Base-by-base conservation (phyloP, 2,888 invertebrate genomes). In the Melieria crassipennis region DNA sequence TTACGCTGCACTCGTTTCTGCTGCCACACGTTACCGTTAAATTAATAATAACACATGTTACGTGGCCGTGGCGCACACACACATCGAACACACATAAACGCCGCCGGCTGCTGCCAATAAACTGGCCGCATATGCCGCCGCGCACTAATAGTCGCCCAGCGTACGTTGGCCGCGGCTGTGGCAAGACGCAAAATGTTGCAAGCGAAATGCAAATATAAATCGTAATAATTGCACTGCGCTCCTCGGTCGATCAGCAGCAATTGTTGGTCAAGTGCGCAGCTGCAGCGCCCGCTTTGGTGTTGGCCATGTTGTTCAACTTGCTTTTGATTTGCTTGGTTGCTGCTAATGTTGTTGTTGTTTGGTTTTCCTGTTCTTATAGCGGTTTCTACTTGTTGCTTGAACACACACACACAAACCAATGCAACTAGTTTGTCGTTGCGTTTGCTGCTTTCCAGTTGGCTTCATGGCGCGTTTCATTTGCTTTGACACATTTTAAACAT, bases 1-100 rank as follows among this genome's bases (percentile, higher is more conserved):
- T 77, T 16, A 16, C 16, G 16, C 16, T 16, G 16, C 16, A 2
- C 16, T 16, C 16, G 16, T 16, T 16, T 16, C 5, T 75, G 80
- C 75, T 80, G 79, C 80, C 79, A 78, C 79, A 73, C 74, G 71
- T 76, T 79, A 79, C 81, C 82, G 82, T 81, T 81, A 81, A 77
- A 77, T 77, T 79, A 61, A 69, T 71, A 77, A 81, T 42, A 61
- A 10, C 16, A 16, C 16, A 16, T 16, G 16, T 16, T 16, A 16
- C 16, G 16, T 16, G 16, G 2, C 16, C 16, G 16, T 16, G 16
- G 16, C 16, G 2, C 16, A 16, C 16, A 16, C 16, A 16, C 16
- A 16, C 16, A 16, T n/a, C n/a, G n/a, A 16, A 16, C 16, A 16
- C 16, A 16, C 16, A 16, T 16, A 16, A 16, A 16, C 16, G 16